phyloP scores from a whole-genome alignment of 2,888 invertebrate species.

The Dysmachus trigonus region DNA sequence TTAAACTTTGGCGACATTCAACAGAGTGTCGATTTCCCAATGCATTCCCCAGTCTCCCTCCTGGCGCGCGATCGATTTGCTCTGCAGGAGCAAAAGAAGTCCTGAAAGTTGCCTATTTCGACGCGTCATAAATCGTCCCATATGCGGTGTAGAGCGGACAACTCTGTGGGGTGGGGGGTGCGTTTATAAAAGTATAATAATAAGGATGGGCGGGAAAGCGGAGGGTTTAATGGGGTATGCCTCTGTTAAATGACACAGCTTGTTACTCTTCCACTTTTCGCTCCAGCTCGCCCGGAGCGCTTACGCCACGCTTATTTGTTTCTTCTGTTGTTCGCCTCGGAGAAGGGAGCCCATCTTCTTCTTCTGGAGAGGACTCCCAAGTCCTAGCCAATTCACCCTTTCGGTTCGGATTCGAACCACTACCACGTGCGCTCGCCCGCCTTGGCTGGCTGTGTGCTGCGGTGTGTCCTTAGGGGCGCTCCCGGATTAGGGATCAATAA shows the following conservation, averaged over 20 bases:
- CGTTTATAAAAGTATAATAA: neutral
- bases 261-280: conserved; percentile 19
- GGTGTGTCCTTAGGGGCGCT: conserved; percentile 5
- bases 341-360: neutral
- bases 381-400: neutral
- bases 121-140: neutral
- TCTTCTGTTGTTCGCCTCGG: neutral
- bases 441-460: neutral
- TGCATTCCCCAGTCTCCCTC: neutral
- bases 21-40: conserved; percentile 33
- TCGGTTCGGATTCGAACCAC: neutral
- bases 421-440: neutral
- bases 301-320: conserved; percentile 16
- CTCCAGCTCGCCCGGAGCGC: neutral
- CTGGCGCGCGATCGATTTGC: neutral
- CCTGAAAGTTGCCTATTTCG: neutral
- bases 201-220: no score
- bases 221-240: neutral
- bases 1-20: conserved; percentile 19
- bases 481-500: conserved; percentile 26
- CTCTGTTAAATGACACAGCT: conserved; percentile 16
- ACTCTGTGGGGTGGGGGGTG: neutral
- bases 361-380: neutral
- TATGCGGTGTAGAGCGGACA: neutral
- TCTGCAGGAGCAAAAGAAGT: neutral